Percentiles rank a stretch among this genome's conserved stretches.
Conservation (phyloP, 1,140 invertebrate species). For the Anthonomus grandis region DNA sequence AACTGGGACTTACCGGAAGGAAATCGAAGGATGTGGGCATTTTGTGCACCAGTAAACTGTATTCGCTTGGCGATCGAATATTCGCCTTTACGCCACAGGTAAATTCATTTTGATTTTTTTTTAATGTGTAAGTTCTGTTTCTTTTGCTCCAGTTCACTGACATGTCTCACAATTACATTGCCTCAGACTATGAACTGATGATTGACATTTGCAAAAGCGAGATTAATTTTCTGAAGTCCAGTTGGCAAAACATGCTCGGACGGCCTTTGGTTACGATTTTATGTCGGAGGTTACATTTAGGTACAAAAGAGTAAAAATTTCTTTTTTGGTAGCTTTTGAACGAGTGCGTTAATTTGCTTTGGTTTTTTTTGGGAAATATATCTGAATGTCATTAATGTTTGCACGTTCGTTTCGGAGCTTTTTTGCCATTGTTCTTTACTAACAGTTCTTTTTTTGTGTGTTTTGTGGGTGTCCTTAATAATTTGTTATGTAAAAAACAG, state of each 20-base stretch:
- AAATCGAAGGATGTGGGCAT: constrained; percentile 95
- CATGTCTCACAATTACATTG: constrained; percentile 93
- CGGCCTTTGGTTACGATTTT: constrained; percentile 86
- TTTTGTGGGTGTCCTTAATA: no score
- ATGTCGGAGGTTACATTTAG: constrained; percentile 87
- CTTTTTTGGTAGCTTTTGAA: no score
- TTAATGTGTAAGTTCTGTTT: no score
- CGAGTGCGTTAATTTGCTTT: no score
- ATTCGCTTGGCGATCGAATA: constrained; percentile 91
- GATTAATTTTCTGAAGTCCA: constrained; percentile 94
- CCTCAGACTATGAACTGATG: constrained; percentile 94
- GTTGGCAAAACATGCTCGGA: constrained; percentile 92
- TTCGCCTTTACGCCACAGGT: constrained; percentile 99
- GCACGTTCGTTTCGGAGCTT: no score
- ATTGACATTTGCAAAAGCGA: constrained; percentile 96
- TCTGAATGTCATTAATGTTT: no score
- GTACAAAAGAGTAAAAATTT: no score
- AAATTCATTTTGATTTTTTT: no score
- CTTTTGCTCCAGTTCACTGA: constrained; percentile 93
- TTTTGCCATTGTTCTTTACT: no score
- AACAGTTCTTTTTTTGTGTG: no score
- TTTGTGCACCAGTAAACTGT: constrained; percentile 97
- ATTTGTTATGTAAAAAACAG: no score
- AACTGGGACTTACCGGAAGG: constrained; percentile 87
- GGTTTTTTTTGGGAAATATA: no score